A percentile compares a stretch with the other conserved stretches of the same genome.
These are phyloP conservation scores for Rissa tridactyla DNA, from an alignment of 2,113 vertebrate genomes.

Conservation along the genomic window DNA sequence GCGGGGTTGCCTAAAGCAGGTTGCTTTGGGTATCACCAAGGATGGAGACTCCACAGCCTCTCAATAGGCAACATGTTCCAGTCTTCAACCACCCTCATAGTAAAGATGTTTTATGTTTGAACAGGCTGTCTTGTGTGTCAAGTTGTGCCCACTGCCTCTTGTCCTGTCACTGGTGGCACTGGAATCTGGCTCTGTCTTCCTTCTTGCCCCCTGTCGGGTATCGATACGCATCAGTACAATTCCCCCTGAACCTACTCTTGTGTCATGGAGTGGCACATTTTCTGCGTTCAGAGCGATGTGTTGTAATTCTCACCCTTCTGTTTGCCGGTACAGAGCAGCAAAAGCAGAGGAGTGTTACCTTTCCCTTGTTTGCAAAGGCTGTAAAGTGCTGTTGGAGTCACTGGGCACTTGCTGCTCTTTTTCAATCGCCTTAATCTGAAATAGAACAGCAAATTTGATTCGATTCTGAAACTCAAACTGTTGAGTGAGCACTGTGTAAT, in stretches of 20 bases:
- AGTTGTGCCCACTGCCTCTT: neutral
- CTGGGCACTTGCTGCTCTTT: neutral
- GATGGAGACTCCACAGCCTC: neutral
- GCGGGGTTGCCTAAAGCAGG: neutral
- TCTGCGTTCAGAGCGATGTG: neutral
- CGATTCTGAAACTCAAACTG: neutral
- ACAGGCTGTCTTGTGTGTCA: no score
- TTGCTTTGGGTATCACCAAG: neutral
- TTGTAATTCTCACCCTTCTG: neutral
- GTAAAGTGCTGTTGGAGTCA: neutral
- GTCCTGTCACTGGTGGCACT: neutral
- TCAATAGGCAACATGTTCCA: neutral
- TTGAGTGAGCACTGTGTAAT: neutral
- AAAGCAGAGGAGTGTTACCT: neutral
- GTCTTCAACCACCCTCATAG: neutral
- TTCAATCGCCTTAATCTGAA: neutral
- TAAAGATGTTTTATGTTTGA: neutral
- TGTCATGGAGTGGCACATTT: no score
- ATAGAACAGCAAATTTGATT: neutral
- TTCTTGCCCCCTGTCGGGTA: neutral
- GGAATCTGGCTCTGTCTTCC: neutral
- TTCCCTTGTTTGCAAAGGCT: neutral
- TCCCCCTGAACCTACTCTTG: neutral
- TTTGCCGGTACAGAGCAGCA: neutral
- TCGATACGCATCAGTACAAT: neutral